Evolutionary conservation across 1,140 invertebrate species (phyloP), one percentile per base, ranked within the genome.

Genomic region (Popillia japonica): DNA sequence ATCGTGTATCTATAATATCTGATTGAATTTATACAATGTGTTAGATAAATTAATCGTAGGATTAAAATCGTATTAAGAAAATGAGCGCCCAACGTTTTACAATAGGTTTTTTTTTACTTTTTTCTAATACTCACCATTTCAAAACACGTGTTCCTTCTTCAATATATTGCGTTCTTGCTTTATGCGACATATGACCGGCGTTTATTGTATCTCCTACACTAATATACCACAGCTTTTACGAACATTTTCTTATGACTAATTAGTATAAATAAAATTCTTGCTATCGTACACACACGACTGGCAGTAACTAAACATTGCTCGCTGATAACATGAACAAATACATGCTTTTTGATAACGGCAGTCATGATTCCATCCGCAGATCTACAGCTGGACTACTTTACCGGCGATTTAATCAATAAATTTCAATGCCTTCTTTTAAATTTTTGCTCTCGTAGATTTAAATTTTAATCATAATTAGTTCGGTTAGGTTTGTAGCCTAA

Each of bases 261-360:
- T n/a, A n/a, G n/a, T 41, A 14, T 73, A 40, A 73, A 40, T 73
- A 73, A 73, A 40, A 73, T 27, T 40, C 8, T 73, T 11, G 10
- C 9, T 42, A 14, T 20, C 27, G 40, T 73, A 73, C 40, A 40
- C 14, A 4, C 72, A 73, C 27, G 20, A 8, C 11, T 40, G 20
- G 40, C 27, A 73, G 34, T 34, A 73, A 42, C 72, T 73, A 27
- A 27, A 73, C 27, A 73, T 73, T 27, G 40, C 40, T 23, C 20
- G 40, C 34, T 73, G 72, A 73, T 73, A 73, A 73, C 72, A 42
- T 64, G 61, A 20, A 64, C 61, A 42, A 73, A 73, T 42, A 73
- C 23, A 42, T 20, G 14, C 40, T 42, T 73, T 20, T 27, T 73
- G 72, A 73, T 73, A 73, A 73, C 23, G 20, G 23, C n/a, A 73